These are phyloP conservation scores for Alloplasta piceator DNA, from an alignment of 2,888 invertebrate genomes.

Conservation along the genomic window DNA sequence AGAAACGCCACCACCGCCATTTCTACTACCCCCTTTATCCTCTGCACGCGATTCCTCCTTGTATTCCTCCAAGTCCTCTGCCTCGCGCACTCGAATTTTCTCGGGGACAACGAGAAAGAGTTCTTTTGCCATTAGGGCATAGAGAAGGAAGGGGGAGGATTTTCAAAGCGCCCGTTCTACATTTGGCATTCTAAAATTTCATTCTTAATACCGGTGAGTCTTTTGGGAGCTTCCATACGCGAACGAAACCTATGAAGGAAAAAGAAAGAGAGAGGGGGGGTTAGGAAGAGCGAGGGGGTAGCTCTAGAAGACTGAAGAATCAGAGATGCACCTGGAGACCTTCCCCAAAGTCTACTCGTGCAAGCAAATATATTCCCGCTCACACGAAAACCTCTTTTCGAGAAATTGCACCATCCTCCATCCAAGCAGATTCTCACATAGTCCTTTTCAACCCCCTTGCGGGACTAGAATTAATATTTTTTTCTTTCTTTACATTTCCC, in stretches of 20 bases:
- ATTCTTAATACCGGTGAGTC: constrained; percentile 71
- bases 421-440: constrained; percentile 44
- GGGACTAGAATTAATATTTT: background rate
- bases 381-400: constrained; percentile 9
- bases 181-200: constrained; percentile 75
- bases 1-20: constrained; percentile 34
- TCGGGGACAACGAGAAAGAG: background rate
- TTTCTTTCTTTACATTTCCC: too few species aligned
- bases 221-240: constrained; percentile 38
- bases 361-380: constrained; percentile 3
- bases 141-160: background rate
- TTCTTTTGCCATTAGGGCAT: background rate
- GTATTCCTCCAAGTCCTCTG: background rate
- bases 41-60: constrained; percentile 11
- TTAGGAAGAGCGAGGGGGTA: background rate
- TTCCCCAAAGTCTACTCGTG: constrained; percentile 41
- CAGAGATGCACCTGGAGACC: constrained; percentile 63
- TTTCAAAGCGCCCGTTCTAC: constrained; percentile 48
- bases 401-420: constrained; percentile 22
- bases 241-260: constrained; percentile 21
- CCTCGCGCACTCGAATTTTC: background rate
- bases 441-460: background rate
- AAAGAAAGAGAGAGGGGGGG: constrained; percentile 1
- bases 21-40: constrained; percentile 2
- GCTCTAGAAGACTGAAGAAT: constrained; percentile 43